Evolutionary conservation across 2,797 vertebrate genomes (phyloP).

Genomic region (Neosalanx taihuensis): DNA sequence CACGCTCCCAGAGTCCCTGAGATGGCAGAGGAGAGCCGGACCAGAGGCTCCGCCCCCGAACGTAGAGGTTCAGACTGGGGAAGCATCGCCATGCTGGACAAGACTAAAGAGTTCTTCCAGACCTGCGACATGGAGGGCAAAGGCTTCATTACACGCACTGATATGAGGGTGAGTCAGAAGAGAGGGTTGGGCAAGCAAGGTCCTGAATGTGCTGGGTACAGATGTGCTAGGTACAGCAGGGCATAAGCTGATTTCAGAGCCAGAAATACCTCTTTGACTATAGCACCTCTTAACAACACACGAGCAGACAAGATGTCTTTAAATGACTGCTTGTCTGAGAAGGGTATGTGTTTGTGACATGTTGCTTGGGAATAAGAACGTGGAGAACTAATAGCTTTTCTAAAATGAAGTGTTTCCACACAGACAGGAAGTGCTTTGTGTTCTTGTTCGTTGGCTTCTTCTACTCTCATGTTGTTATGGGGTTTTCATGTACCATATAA

Average conservation of each 20-base stretch:
- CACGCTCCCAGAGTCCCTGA: slow-evolving; percentile 10
- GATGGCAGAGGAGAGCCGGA: slow-evolving; percentile 60
- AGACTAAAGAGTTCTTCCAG: slow-evolving; percentile 88
- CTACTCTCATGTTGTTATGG: background rate
- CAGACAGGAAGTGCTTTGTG: slow-evolving; percentile 20
- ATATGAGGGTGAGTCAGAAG: slow-evolving; percentile 71
- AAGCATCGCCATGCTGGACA: slow-evolving; percentile 70
- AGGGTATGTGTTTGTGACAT: too few species aligned
- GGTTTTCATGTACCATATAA: slow-evolving; percentile 1
- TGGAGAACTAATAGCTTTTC: background rate
- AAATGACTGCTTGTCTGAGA: too few species aligned
- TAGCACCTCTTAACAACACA: background rate
- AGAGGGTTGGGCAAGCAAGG: background rate
- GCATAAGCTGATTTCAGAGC: background rate
- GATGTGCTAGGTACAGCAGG: too few species aligned
- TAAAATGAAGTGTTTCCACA: background rate
- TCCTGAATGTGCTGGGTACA: too few species aligned
- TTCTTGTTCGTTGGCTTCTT: background rate
- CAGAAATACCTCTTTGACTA: too few species aligned
- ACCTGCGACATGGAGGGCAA: slow-evolving; percentile 87
- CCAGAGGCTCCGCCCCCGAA: slow-evolving; percentile 24
- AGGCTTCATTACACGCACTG: slow-evolving; percentile 81
- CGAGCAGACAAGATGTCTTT: background rate
- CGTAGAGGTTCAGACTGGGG: slow-evolving; percentile 54
- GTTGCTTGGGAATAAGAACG: background rate